phyloP scores from a whole-genome alignment of 2,113 vertebrate genomes.

The Taurulus bubalis region DNA sequence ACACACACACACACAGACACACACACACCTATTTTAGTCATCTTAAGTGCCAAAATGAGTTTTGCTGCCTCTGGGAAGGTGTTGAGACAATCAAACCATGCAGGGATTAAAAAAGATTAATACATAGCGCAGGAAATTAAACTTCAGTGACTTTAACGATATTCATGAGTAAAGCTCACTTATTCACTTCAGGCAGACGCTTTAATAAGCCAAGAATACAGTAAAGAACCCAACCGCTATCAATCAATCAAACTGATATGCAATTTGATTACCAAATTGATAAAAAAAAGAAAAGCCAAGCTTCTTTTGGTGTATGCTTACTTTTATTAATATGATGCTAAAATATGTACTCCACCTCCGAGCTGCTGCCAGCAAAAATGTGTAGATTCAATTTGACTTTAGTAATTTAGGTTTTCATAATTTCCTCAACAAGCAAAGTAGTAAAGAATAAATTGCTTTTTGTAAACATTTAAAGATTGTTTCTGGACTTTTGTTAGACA shows the following conservation, averaged over 20 bases:
- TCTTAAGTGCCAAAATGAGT: conserved; percentile 77
- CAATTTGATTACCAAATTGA: conserved; percentile 70
- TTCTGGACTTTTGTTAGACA: neutral
- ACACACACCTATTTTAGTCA: conserved; percentile 67
- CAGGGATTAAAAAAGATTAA: conserved; percentile 82
- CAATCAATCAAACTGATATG: conserved; percentile 81
- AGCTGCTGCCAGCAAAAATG: conserved; percentile 31
- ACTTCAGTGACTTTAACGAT: conserved; percentile 81
- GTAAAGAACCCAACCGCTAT: conserved; percentile 71
- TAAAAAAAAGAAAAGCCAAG: conserved; percentile 54
- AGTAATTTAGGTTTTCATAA: conserved; percentile 13
- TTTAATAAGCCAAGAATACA: conserved; percentile 82
- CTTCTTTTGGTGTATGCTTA: conserved; percentile 46
- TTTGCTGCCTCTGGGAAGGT: conserved; percentile 75
- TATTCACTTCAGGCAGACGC: conserved; percentile 73
- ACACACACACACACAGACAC: conserved; percentile 22
- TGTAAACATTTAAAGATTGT: neutral
- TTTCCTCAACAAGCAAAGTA: conserved; percentile 17
- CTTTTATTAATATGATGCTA: conserved; percentile 66
- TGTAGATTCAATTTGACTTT: conserved; percentile 33
- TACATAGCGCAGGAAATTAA: conserved; percentile 86
- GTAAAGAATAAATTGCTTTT: neutral
- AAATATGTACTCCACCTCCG: conserved; percentile 55
- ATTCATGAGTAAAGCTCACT: conserved; percentile 80
- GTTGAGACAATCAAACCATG: conserved; percentile 81